Evolutionary conservation across 2,888 invertebrate genomes (phyloP).

Genomic region (Drosophila barbarae): DNA sequence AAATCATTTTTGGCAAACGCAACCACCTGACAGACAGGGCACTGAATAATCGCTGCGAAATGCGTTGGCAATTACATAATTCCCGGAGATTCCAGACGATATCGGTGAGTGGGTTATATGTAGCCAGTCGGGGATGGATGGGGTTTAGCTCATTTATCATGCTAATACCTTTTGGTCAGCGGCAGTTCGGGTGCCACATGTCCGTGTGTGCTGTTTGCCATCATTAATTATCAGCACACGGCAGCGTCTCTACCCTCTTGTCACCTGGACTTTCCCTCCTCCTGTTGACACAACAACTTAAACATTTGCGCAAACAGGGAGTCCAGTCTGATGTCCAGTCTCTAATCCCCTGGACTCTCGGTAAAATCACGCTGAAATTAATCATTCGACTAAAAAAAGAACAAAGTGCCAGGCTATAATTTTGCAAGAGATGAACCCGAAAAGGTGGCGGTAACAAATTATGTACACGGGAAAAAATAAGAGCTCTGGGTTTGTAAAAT

Average conservation of each 20-base stretch:
- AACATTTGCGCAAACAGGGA: slow-evolving; percentile 61
- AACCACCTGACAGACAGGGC: slow-evolving; percentile 39
- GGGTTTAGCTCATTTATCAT: slow-evolving; percentile 60
- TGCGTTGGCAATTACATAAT: slow-evolving; percentile 55
- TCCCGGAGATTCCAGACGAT: slow-evolving; percentile 28
- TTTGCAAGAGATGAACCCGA: slow-evolving; percentile 33
- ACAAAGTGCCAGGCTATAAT: slow-evolving; percentile 10
- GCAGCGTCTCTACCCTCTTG: slow-evolving; percentile 18
- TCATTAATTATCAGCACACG: slow-evolving; percentile 65
- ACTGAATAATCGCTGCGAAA: slow-evolving; percentile 42
- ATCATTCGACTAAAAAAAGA: slow-evolving; percentile 48
- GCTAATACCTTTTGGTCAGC: slow-evolving; percentile 59
- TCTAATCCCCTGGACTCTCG: slow-evolving; percentile 55
- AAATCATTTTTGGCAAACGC: slow-evolving; percentile 33
- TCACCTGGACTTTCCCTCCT: neutral
- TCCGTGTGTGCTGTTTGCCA: slow-evolving; percentile 35
- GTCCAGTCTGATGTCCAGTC: slow-evolving; percentile 46
- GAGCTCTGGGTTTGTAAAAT: neutral
- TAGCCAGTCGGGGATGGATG: slow-evolving; percentile 16
- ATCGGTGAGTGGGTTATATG: slow-evolving; percentile 41
- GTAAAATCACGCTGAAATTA: slow-evolving; percentile 59
- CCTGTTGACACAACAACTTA: slow-evolving; percentile 69
- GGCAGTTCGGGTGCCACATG: slow-evolving; percentile 32
- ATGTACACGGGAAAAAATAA: neutral
- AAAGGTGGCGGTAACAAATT: slow-evolving; percentile 17